These are phyloP conservation scores for Callithrix jacchus DNA, from an alignment of 2,113 vertebrate genomes.

Conservation along the genomic window DNA sequence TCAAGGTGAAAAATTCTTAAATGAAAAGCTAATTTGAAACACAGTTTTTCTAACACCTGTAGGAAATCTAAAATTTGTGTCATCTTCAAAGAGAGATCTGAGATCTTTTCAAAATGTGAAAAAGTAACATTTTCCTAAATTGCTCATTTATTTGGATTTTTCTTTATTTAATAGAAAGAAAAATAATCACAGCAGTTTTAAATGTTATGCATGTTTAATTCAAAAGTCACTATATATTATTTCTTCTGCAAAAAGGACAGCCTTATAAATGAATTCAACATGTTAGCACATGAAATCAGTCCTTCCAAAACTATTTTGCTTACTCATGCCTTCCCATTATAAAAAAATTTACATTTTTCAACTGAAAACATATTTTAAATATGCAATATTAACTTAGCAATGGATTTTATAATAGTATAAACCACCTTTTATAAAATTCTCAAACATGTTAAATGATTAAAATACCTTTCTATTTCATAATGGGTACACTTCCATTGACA, in stretches of 20 bases:
- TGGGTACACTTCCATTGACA: not conserved
- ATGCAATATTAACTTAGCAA: not conserved
- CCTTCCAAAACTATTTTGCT: not conserved
- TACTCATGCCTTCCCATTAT: not conserved
- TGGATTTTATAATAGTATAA: not conserved
- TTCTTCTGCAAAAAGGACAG: not conserved
- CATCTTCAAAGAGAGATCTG: not conserved
- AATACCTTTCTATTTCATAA: not conserved
- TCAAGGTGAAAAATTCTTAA: not conserved
- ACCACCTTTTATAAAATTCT: not conserved
- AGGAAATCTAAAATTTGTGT: not conserved
- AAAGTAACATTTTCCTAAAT: not conserved
- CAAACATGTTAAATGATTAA: not conserved
- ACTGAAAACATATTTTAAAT: not conserved
- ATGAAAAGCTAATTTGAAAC: not conserved
- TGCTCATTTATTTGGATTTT: conserved; percentile 32
- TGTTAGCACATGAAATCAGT: not conserved
- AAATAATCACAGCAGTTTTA: not conserved
- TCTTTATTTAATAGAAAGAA: not conserved
- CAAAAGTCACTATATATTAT: not conserved
- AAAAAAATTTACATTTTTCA: conserved; percentile 16
- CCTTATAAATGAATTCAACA: not conserved
- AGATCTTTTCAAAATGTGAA: not conserved
- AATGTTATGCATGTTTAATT: not conserved
- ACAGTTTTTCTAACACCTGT: not conserved